Base-by-base conservation (phyloP, 2,888 invertebrate genomes). In the Anorthoa munda region DNA sequence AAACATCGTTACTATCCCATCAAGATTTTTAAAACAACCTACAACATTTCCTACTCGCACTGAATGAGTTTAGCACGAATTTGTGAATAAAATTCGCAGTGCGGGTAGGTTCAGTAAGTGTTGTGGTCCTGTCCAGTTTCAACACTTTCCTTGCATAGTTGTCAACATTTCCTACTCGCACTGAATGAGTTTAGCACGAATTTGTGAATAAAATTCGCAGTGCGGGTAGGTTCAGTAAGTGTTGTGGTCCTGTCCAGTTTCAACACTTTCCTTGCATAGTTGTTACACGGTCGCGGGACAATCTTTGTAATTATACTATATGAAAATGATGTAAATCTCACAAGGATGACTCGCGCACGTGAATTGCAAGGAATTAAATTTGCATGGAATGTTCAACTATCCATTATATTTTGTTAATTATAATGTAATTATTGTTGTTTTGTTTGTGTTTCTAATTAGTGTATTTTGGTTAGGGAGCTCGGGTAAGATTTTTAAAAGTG, bases 391-490 rank as follows among this genome's bases (percentile, higher is more conserved):
- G 5, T 56, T 51, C 23, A 48, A 45, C 12, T 13, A n/a, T 39
- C 12, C 59, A 21, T n/a, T n/a, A n/a, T 45, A 60, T 45, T 45
- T 45, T 60, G 13, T 18, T 18, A 21, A n/a, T 18, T 39, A 31
- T n/a, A n/a, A 51, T n/a, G 21, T 45, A 31, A 60, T 56, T 59
- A 48, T 75, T 75, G 60, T 66, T 70, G 55, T 63, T 66, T 77
- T 72, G n/a, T 63, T 66, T 58, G 65, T 72, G 63, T 75, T 82
- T 76, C 72, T 80, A 77, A 77, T 81, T 73, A 66, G 72, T 81
- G 75, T 82, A 73, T 77, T 81, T 67, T 77, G 77, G 71, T 79
- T 77, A 83, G 73, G 75, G 81, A 74, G 78, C 82, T 76, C 74
- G 72, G 75, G 60, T 84, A 83, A 26, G 74, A 61, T 72, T 60